Percentiles rank a stretch among this genome's conserved stretches.
These are phyloP conservation scores for Lottia gigantea DNA, from an alignment of 2,888 invertebrate genomes.

Conservation along the genomic window DNA sequence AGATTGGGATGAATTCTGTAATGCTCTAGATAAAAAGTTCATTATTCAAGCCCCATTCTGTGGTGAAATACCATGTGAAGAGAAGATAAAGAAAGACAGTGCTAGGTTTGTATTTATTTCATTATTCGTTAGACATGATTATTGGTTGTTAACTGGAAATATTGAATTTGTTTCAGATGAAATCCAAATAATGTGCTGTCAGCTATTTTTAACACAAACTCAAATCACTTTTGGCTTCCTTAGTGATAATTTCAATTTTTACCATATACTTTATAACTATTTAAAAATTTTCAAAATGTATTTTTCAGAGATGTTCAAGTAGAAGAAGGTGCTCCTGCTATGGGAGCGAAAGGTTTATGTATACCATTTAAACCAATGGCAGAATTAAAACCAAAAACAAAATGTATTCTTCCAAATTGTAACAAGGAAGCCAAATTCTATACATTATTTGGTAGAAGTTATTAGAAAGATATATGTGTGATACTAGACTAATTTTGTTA, in stretches of 20 bases:
- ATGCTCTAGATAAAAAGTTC: slow-evolving; percentile 85
- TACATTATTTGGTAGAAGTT: slow-evolving; percentile 95
- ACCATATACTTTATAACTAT: not conserved
- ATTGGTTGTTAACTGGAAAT: too few relatives aligned
- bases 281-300: slow-evolving; percentile 7
- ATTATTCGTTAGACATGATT: too few relatives aligned
- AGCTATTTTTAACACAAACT: too few relatives aligned
- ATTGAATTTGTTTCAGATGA: too few relatives aligned
- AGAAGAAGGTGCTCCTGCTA: slow-evolving; percentile 86
- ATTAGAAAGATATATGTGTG: slow-evolving; percentile 71
- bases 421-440: slow-evolving; percentile 82
- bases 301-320: slow-evolving; percentile 74
- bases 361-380: slow-evolving; percentile 90
- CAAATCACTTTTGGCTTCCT: too few relatives aligned
- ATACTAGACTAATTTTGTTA: too few relatives aligned
- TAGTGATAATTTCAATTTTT: too few relatives aligned
- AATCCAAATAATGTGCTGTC: too few relatives aligned
- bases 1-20: slow-evolving; percentile 85
- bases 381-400: slow-evolving; percentile 71
- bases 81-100: slow-evolving; percentile 94
- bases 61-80: slow-evolving; percentile 89
- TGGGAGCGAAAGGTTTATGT: slow-evolving; percentile 99
- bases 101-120: slow-evolving; percentile 75
- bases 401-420: slow-evolving; percentile 91
- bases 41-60: slow-evolving; percentile 96